phyloP scores from a whole-genome alignment of 2,113 vertebrate species.

The Geococcyx californianus region DNA sequence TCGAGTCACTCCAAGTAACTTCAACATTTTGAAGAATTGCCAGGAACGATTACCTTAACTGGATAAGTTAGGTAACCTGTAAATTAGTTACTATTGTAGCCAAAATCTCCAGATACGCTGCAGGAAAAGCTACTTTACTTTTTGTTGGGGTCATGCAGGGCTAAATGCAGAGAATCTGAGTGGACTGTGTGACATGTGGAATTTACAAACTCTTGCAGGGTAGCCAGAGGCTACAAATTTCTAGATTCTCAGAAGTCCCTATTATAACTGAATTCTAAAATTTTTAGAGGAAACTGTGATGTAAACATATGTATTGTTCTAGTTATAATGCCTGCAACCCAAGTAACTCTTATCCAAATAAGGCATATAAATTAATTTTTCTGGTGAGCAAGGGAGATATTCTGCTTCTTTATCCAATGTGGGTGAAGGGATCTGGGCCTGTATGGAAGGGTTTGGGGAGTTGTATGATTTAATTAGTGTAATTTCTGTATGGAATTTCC shows the following conservation, averaged over 20 bases:
- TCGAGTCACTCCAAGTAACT: too few species aligned
- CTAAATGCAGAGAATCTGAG: background rate
- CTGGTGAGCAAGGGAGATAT: background rate
- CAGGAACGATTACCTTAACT: background rate
- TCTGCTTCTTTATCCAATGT: background rate
- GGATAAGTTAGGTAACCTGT: background rate
- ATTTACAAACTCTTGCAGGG: background rate
- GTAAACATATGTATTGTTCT: conserved; percentile 6
- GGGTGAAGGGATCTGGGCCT: background rate
- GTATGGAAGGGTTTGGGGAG: background rate
- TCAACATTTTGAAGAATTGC: background rate
- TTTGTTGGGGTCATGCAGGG: background rate
- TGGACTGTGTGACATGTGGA: background rate
- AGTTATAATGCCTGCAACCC: background rate
- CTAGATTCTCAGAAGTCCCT: conserved; percentile 30
- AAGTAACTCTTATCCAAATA: background rate
- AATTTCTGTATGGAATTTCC: conserved; percentile 14
- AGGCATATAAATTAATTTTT: background rate
- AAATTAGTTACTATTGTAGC: background rate
- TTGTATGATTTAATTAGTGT: conserved; percentile 2
- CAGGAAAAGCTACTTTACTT: background rate
- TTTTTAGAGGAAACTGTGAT: background rate
- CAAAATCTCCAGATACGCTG: background rate
- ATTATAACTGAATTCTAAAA: conserved; percentile 32
- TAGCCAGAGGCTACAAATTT: background rate